Base-by-base conservation (phyloP, 2,797 vertebrate species). In the Hyperoplus lanceolatus region DNA sequence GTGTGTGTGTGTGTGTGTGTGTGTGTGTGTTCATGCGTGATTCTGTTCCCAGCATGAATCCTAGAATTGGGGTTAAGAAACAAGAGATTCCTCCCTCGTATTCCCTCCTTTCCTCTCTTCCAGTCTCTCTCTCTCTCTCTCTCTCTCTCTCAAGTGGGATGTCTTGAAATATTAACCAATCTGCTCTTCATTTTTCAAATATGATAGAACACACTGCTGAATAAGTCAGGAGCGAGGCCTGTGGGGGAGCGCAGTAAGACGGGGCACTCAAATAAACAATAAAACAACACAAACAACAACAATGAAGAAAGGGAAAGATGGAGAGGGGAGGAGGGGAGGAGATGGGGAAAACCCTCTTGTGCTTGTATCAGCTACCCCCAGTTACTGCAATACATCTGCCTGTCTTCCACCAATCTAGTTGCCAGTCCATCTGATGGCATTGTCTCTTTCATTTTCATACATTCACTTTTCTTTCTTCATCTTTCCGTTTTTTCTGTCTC, bases 221-320 rank as follows among this genome's bases (percentile, higher is more conserved):
- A 96, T 95, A 94, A 95, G 92, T 95, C 90, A 95, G 83, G 70
- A 96, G 96, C 93, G 92, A 77, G 71, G 87, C 79, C 95, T 96
- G 95, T 94, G 88, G 93, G 95, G 84, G 74, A 80, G 77, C 7
- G 12, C 54, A 65, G 80, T 55, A 39, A 87, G 81, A 82, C 50
- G 59, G 85, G 70, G 67, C 86, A 69, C 79, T 84, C 86, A 83
- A 82, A 89, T 85, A 89, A 90, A 91, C 89, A 93, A 90, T 69
- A 82, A 69, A 91, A 88, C 79, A 89, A 90, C 75, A 85, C 87
- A 90, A 83, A 90, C 88, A 89, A 89, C 81, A 81, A 84, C 68
- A 76, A 84, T 69, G 73, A 78, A 75, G 77, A 81, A 80, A 87
- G 58, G 59, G 62, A 64, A 79, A 70, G 57, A 68, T 45, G 61